phyloP scores from a whole-genome alignment of 64 coral and sea anemone genomes.

The Montipora sp. region DNA sequence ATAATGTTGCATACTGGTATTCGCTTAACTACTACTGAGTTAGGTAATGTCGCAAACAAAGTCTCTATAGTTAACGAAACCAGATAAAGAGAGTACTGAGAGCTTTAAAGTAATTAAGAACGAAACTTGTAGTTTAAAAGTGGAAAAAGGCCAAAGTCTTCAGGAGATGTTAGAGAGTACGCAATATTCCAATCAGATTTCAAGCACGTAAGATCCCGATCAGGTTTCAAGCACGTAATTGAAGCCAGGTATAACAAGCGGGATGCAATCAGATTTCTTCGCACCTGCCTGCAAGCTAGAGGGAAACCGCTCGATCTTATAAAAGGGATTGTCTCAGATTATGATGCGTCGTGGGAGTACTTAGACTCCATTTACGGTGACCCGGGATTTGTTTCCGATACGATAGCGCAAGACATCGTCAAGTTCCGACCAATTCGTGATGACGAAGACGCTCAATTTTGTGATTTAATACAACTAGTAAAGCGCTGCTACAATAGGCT shows the following conservation, averaged over 20 bases:
- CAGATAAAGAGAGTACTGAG: too few species aligned
- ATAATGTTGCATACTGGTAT: too few species aligned
- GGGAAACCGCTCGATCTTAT: not conserved
- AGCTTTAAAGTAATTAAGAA: too few species aligned
- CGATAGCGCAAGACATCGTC: too few species aligned
- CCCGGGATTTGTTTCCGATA: too few species aligned
- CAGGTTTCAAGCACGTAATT: conserved; percentile 56
- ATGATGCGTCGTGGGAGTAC: not conserved
- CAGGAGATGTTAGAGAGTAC: conserved; percentile 34
- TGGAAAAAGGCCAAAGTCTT: conserved; percentile 39
- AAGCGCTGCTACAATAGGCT: not conserved
- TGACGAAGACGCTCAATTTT: too few species aligned
- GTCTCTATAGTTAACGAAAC: too few species aligned
- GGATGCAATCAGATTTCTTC: not conserved
- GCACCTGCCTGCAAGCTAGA: not conserved
- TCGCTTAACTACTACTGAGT: too few species aligned
- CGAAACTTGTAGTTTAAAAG: not conserved
- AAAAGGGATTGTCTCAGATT: not conserved
- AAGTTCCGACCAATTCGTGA: too few species aligned
- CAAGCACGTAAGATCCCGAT: conserved; percentile 27
- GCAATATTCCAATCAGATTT: conserved; percentile 41
- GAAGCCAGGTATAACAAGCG: not conserved
- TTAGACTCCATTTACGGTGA: not conserved
- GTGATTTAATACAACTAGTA: too few species aligned
- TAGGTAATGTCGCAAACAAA: too few species aligned